These are phyloP conservation scores for Anguilla rostrata DNA, from an alignment of 2,113 vertebrate species.

Conservation along the genomic window DNA sequence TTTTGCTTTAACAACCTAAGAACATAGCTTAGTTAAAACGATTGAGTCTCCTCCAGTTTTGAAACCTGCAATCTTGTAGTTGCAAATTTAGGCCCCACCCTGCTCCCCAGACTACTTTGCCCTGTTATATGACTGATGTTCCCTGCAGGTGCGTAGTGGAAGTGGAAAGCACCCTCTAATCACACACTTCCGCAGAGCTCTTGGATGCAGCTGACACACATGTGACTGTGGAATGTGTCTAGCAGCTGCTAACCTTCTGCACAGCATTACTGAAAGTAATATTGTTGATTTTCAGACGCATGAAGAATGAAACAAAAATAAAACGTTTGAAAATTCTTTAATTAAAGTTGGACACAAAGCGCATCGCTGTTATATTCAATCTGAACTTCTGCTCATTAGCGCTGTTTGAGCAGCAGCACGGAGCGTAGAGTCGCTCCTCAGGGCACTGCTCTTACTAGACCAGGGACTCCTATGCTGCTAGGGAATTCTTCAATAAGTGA, in stretches of 20 bases:
- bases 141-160: neutral
- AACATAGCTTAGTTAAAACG: neutral
- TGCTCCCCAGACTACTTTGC: neutral
- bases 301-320: too few relatives aligned
- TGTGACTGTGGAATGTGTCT: neutral
- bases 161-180: neutral
- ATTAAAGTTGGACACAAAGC: too few relatives aligned
- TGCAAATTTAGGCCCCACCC: neutral
- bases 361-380: too few relatives aligned
- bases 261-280: neutral
- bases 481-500: neutral
- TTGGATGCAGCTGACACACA: neutral
- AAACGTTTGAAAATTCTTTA: too few relatives aligned
- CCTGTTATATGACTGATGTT: neutral
- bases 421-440: neutral
- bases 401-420: neutral
- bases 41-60: neutral
- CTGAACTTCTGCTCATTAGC: too few relatives aligned
- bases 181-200: neutral
- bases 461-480: neutral
- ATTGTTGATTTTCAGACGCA: neutral
- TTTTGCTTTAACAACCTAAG: neutral
- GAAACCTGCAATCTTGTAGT: neutral
- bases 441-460: neutral
- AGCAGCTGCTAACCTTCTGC: neutral